Conservation (phyloP, 2,113 vertebrate genomes). For the Platysternon megacephalum region DNA sequence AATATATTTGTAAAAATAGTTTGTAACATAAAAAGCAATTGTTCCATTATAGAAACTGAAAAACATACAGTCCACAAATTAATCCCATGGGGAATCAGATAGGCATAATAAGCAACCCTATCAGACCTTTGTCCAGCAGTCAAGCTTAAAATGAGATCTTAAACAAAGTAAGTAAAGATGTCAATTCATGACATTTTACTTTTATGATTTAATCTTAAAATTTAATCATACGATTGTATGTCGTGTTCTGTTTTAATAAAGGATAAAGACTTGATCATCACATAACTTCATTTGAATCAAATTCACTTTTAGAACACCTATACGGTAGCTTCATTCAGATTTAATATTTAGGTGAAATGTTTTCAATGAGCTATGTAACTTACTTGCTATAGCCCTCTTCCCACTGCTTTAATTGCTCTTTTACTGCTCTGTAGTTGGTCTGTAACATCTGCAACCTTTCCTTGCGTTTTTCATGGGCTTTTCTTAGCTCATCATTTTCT, state of each 20-base stretch:
- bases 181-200: constrained; percentile 18
- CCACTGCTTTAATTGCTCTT: constrained; percentile 88
- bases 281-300: constrained; percentile 51
- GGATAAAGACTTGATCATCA: constrained; percentile 34
- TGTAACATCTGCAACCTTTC: constrained; percentile 89
- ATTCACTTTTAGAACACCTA: constrained; percentile 61
- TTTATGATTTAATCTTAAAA: neutral
- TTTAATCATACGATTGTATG: neutral
- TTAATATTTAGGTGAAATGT: constrained; percentile 66
- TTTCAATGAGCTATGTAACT: constrained; percentile 81
- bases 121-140: neutral
- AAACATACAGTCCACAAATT: constrained; percentile 36
- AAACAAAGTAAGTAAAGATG: constrained; percentile 16
- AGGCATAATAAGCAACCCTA: neutral
- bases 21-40: constrained; percentile 19
- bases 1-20: neutral
- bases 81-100: constrained; percentile 16
- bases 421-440: constrained; percentile 88
- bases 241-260: constrained; percentile 29
- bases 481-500: constrained; percentile 88
- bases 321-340: constrained; percentile 42
- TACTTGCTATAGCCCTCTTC: constrained; percentile 84
- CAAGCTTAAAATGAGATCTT: neutral
- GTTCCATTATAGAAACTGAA: neutral
- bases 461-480: constrained; percentile 82